Evolutionary conservation across 2,888 invertebrate genomes (phyloP).

Genomic region (Drosophila siamana): DNA sequence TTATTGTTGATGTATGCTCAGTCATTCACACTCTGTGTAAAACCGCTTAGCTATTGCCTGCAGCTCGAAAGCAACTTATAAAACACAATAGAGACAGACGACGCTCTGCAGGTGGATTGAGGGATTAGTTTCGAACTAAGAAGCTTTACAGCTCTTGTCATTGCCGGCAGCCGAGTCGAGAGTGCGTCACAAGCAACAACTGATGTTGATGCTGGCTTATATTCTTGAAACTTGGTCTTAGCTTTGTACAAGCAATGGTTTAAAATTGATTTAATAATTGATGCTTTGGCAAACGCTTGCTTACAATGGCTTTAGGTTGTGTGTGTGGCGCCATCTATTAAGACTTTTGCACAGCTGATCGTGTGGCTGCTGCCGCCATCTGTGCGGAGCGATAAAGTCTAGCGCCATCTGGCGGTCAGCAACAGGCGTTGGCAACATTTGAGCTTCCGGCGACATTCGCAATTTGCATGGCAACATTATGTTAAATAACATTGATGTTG

Average conservation of each 20-base stretch:
- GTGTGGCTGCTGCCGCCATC: constrained; percentile 35
- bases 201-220: neutral
- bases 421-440: constrained; percentile 43
- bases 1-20: neutral
- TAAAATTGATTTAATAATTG: neutral
- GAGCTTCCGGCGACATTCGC: constrained; percentile 22
- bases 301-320: constrained; percentile 2
- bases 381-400: constrained; percentile 14
- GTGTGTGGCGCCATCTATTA: constrained; percentile 7
- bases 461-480: constrained; percentile 32
- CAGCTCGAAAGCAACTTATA: constrained; percentile 12
- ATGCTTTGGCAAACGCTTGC: neutral
- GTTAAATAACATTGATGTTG: constrained; percentile 31
- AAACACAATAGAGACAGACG: constrained; percentile 4
- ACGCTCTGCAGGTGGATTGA: constrained; percentile 32
- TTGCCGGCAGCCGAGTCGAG: constrained; percentile 1
- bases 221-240: neutral
- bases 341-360: constrained; percentile 5
- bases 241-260: neutral
- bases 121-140: constrained; percentile 53
- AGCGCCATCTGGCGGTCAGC: constrained; percentile 56
- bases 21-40: constrained; percentile 29
- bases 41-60: constrained; percentile 35
- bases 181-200: neutral
- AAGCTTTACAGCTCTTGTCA: constrained; percentile 36